Percentiles rank a stretch among this genome's conserved stretches.
Evolutionary conservation across 2,113 vertebrate species (phyloP).

Genomic region (Eclectus roratus): DNA sequence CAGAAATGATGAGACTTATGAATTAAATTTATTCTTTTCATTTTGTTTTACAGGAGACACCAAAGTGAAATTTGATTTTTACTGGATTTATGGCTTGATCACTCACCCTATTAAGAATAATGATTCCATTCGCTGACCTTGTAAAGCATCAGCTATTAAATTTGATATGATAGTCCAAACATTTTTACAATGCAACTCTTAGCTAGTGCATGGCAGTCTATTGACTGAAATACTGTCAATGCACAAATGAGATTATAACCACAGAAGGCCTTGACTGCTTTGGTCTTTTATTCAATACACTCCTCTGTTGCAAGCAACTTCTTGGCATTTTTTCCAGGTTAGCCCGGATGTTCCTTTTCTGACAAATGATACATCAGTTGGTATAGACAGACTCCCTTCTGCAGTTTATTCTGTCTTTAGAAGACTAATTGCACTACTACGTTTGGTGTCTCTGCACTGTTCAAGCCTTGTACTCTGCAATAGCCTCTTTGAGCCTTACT

Average conservation of each 20-base stretch:
- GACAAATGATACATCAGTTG: not conserved
- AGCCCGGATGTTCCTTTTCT: not conserved
- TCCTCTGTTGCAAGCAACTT: not conserved
- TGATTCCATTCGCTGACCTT: slow-evolving; percentile 42
- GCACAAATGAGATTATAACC: slow-evolving; percentile 57
- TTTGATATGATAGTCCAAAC: slow-evolving; percentile 26
- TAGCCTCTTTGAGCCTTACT: not conserved
- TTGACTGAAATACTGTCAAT: slow-evolving; percentile 56
- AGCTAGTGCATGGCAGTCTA: slow-evolving; percentile 16
- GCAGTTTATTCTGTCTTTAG: not conserved
- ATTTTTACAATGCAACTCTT: slow-evolving; percentile 19
- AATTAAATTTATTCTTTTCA: not conserved
- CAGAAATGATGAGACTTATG: not conserved
- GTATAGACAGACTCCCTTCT: not conserved
- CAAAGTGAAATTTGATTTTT: slow-evolving; percentile 55
- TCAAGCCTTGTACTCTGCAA: not conserved
- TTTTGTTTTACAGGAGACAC: not conserved
- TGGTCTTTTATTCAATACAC: slow-evolving; percentile 51
- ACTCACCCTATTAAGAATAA: slow-evolving; percentile 47
- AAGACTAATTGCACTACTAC: not conserved
- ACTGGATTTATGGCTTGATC: slow-evolving; percentile 51
- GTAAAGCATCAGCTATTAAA: slow-evolving; percentile 30
- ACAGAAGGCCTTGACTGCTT: slow-evolving; percentile 19
- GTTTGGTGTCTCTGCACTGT: not conserved
- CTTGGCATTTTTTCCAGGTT: not conserved